Evolutionary conservation across 92 coral and sea anemone species (phyloP).

Genomic region (Siderastrea siderea): DNA sequence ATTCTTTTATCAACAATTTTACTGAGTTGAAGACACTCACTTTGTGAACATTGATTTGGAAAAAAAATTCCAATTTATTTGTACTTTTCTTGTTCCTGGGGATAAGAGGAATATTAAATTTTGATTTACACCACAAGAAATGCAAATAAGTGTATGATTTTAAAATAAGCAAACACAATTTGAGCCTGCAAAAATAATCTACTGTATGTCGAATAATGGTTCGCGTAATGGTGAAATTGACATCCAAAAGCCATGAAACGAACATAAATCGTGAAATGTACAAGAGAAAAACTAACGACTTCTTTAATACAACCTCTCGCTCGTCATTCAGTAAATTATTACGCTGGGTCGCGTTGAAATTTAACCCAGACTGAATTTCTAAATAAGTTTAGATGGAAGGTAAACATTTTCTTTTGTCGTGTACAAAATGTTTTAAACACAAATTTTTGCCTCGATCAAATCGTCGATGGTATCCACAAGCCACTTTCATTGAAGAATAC

Average conservation of each 20-base stretch:
- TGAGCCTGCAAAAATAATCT: conserved; percentile 2
- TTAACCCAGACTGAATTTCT: background rate
- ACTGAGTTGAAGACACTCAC: too few relatives aligned
- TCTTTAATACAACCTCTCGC: background rate
- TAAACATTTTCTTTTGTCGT: conserved; percentile 9
- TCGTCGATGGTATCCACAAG: background rate
- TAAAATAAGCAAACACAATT: background rate
- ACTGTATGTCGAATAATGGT: conserved; percentile 8
- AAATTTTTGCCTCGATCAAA: background rate
- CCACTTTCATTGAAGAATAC: background rate
- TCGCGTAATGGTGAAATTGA: conserved; percentile 37
- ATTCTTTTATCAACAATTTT: too few relatives aligned
- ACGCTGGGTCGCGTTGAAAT: background rate
- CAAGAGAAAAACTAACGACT: background rate
- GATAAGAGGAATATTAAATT: conserved; percentile 19
- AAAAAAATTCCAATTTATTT: background rate
- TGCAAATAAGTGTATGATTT: conserved; percentile 23
- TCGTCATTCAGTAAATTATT: background rate
- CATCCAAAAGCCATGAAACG: conserved; percentile 10
- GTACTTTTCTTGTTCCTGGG: background rate
- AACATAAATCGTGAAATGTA: background rate
- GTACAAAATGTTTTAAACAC: background rate
- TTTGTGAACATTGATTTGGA: background rate
- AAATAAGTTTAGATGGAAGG: conserved; percentile 3
- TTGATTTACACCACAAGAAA: conserved; percentile 31